Evolutionary conservation across 2,888 invertebrate species (phyloP).

Genomic region (Diplazon laetatorius): DNA sequence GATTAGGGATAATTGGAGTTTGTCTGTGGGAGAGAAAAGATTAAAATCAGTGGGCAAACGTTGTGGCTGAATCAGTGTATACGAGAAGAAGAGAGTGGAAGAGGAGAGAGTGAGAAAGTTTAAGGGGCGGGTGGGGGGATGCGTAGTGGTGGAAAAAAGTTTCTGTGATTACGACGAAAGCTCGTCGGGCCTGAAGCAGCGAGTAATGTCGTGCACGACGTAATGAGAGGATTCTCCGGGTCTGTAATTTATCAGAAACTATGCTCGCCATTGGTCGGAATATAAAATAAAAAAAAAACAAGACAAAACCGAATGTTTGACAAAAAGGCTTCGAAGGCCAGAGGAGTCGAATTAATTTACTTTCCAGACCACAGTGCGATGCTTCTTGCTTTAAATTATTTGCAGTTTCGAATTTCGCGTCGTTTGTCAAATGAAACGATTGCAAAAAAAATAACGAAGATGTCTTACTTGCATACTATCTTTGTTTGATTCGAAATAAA

Average conservation of each 20-base stretch:
- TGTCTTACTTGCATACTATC: slow-evolving; percentile 10
- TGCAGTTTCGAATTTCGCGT: neutral
- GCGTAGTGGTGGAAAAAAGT: slow-evolving; percentile 18
- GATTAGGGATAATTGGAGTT: slow-evolving; percentile 50
- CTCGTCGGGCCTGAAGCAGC: neutral
- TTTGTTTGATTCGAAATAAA: no score
- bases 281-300: neutral
- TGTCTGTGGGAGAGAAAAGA: slow-evolving; percentile 17
- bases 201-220: slow-evolving; percentile 37
- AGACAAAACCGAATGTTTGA: neutral
- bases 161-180: slow-evolving; percentile 11
- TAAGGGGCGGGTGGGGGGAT: no score
- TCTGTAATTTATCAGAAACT: slow-evolving; percentile 38
- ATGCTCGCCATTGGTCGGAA: neutral
- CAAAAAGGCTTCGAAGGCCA: neutral
- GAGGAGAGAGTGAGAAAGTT: neutral
- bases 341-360: slow-evolving; percentile 26
- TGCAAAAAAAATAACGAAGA: slow-evolving; percentile 17
- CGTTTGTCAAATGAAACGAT: slow-evolving; percentile 28
- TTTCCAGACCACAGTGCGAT: slow-evolving; percentile 33
- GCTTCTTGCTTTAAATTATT: neutral
- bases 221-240: slow-evolving; percentile 37
- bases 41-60: slow-evolving; percentile 23
- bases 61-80: slow-evolving; percentile 29
- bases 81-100: neutral